phyloP scores from a whole-genome alignment of 23 tunicate genomes.

The Phallusia fumigata region DNA sequence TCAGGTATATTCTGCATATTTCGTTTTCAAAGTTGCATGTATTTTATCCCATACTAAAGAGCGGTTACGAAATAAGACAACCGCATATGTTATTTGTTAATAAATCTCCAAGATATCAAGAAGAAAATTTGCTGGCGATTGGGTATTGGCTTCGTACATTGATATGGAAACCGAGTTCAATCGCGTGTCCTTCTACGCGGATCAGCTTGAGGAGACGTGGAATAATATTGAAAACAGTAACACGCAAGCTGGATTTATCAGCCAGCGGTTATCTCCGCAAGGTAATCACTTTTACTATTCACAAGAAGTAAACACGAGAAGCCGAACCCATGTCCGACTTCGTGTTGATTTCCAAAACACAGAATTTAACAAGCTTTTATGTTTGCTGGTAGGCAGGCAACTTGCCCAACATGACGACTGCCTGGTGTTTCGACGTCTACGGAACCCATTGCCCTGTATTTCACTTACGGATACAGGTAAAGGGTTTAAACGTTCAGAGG shows the following conservation, averaged over 20 bases:
- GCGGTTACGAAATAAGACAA: too few relatives aligned
- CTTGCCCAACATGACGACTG: constrained; percentile 54
- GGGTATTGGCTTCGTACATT: constrained; percentile 15
- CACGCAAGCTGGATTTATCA: not conserved
- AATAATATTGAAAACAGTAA: not conserved
- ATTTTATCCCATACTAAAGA: too few relatives aligned
- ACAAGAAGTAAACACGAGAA: not conserved
- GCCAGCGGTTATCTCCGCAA: not conserved
- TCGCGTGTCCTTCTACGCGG: not conserved
- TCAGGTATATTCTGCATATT: too few relatives aligned
- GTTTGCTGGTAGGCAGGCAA: constrained; percentile 21
- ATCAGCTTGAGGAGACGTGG: constrained; percentile 1
- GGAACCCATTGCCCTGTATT: constrained; percentile 58
- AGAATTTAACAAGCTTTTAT: constrained; percentile 4
- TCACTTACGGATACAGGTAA: constrained; percentile 72
- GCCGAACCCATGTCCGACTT: not conserved
- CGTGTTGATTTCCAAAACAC: not conserved
- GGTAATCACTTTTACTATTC: not conserved
- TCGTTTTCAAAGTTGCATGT: too few relatives aligned
- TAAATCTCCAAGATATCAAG: not conserved
- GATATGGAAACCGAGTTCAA: not conserved
- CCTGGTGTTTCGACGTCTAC: constrained; percentile 28
- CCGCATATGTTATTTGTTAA: not conserved
- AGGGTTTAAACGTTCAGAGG: too few relatives aligned
- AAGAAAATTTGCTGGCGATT: constrained; percentile 8